Base-by-base conservation (phyloP, 2,797 vertebrate genomes). In the Urosaurus nigricauda region DNA sequence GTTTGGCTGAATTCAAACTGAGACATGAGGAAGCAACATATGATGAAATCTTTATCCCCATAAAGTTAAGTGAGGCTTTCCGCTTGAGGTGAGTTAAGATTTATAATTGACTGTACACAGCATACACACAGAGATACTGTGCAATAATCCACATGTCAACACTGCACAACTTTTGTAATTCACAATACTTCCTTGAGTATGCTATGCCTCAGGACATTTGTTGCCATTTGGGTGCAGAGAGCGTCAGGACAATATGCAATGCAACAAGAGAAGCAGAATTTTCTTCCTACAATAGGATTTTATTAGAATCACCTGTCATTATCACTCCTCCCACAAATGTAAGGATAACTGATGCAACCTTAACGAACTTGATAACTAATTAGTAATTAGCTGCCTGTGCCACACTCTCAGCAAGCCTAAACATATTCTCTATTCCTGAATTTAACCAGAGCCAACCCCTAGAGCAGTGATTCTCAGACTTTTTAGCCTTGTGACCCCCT, bases 111-210 rank as follows among this genome's bases (percentile, higher is more conserved):
- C 29, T 26, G 60, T 43, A 16, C 29, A 79, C 47, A 70, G n/a
- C 7, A 37, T n/a, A 60, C 3, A 16, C 47, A 56, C 26, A 43
- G 51, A 40, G 14, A n/a, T 43, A 84, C 16, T 70, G 32, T 2
- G 47, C 63, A 79, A 84, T n/a, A 58, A 84, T 26, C 29, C 87
- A 71, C 35, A 47, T 24, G 53, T 56, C 82, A 88, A 40, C 60
- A 70, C 26, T 32, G 47, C 75, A 70, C 26, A 43, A 35, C 35
- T 43, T 79, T 56, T 89, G 26, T 40, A 68, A 29, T 47, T 32
- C 21, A 19, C 35, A 56, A 56, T n/a, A 37, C 47, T 79, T 70
- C 43, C 75, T 65, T n/a, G 87, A 24, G 35, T 47, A 58, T n/a
- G 51, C 11, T n/a, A 24, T 68, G 71, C 71, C 43, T 78, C 7